phyloP scores from a whole-genome alignment of 2,888 invertebrate genomes.

The Parelbella ahira region DNA sequence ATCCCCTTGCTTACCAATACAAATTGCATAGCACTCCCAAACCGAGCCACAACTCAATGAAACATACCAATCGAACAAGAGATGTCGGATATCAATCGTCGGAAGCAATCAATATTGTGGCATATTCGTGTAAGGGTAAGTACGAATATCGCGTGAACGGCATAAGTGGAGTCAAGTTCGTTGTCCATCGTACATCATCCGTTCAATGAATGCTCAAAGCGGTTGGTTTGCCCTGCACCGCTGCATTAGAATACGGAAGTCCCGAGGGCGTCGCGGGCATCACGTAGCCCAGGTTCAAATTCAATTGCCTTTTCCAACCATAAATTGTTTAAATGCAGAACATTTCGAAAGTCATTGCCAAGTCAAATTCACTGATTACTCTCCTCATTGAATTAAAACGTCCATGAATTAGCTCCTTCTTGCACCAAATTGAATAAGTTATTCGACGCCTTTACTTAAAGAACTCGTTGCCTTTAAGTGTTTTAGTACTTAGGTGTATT shows the following conservation, averaged over 20 bases:
- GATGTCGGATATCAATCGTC: slow-evolving; percentile 14
- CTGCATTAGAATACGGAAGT: slow-evolving; percentile 20
- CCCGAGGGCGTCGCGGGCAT: slow-evolving; percentile 19
- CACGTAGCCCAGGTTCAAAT: slow-evolving; percentile 9
- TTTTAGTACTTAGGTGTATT: slow-evolving; percentile 23
- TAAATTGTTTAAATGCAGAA: slow-evolving; percentile 24
- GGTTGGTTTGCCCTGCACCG: slow-evolving; percentile 6
- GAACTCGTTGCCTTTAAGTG: slow-evolving; percentile 24
- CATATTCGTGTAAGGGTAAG: slow-evolving; percentile 7
- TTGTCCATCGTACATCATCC: slow-evolving; percentile 17
- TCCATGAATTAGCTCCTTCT: slow-evolving; percentile 26
- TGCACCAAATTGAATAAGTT: slow-evolving; percentile 26
- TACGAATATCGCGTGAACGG: slow-evolving; percentile 14
- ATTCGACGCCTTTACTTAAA: slow-evolving; percentile 26
- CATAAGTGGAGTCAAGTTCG: slow-evolving; percentile 7
- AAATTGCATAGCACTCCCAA: slow-evolving; percentile 22
- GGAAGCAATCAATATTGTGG: slow-evolving; percentile 4
- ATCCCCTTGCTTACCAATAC: slow-evolving; percentile 25
- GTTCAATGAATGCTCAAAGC: slow-evolving; percentile 23
- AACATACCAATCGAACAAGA: slow-evolving; percentile 20
- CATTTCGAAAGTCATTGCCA: slow-evolving; percentile 24
- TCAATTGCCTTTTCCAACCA: slow-evolving; percentile 17
- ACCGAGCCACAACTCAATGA: slow-evolving; percentile 23
- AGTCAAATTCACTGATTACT: slow-evolving; percentile 26
- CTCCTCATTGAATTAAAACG: slow-evolving; percentile 25